Conservation (phyloP, 2,888 invertebrate genomes). For the Lomographa bimaculata region DNA sequence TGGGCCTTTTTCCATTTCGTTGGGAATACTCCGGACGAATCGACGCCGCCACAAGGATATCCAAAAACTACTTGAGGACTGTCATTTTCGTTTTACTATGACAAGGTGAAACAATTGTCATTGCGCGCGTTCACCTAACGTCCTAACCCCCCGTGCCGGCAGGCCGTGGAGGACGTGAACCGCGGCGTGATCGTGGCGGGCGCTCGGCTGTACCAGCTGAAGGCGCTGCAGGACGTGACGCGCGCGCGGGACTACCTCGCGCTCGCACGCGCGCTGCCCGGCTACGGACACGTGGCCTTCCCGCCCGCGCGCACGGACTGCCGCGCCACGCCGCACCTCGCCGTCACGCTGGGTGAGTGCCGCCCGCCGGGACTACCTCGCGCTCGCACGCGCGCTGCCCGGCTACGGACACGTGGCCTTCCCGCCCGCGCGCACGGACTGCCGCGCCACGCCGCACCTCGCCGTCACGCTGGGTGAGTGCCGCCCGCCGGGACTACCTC, state of each 20-base stretch:
- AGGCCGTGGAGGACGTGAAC: slow-evolving; percentile 97
- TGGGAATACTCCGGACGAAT: too few relatives aligned
- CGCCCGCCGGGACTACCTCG: slow-evolving; percentile 93
- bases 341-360: slow-evolving; percentile 86
- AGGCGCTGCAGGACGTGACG: slow-evolving; percentile 93
- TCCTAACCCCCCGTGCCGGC: slow-evolving; percentile 11
- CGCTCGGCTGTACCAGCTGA: slow-evolving; percentile 96
- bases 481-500: slow-evolving; percentile 92
- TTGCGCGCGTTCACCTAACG: too few relatives aligned
- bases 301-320: slow-evolving; percentile 95
- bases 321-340: slow-evolving; percentile 85
- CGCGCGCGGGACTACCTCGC: slow-evolving; percentile 94
- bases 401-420: slow-evolving; percentile 98
- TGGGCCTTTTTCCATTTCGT: too few relatives aligned
- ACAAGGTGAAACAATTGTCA: too few relatives aligned
- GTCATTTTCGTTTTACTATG: too few relatives aligned
- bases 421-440: slow-evolving; percentile 95
- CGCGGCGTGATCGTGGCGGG: slow-evolving; percentile 95
- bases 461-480: slow-evolving; percentile 88
- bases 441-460: slow-evolving; percentile 83
- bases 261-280: slow-evolving; percentile 92
- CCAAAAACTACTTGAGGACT: too few relatives aligned
- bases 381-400: slow-evolving; percentile 91
- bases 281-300: slow-evolving; percentile 97
- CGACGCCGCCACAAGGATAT: too few relatives aligned